These are phyloP conservation scores for Erythrolamprus reginae DNA, from an alignment of 2,113 vertebrate species.

Conservation along the genomic window DNA sequence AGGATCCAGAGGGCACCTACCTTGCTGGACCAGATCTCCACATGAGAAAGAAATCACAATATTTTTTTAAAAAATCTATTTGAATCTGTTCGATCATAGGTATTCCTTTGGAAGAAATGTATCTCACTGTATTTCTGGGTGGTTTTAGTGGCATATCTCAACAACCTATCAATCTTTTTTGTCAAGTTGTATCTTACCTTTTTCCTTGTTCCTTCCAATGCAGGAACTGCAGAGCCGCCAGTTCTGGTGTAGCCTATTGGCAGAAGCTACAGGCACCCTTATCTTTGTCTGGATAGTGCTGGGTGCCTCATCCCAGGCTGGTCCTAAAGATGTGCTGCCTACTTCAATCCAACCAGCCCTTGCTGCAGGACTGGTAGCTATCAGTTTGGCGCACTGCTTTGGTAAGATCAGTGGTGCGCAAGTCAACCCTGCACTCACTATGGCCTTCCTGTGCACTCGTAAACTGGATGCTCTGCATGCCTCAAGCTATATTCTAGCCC, in stretches of 20 bases:
- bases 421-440: conserved; percentile 78
- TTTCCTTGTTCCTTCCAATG: background rate
- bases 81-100: background rate
- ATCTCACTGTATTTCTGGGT: background rate
- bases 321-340: conserved; percentile 35
- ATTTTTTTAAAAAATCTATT: background rate
- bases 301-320: conserved; percentile 64
- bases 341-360: conserved; percentile 68
- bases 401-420: conserved; percentile 76
- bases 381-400: conserved; percentile 69
- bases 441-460: conserved; percentile 74
- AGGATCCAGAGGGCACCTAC: background rate
- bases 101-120: background rate
- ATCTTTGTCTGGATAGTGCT: conserved; percentile 74
- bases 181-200: background rate
- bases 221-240: conserved; percentile 68
- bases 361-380: conserved; percentile 68
- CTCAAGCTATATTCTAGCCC: conserved; percentile 63
- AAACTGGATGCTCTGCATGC: conserved; percentile 67
- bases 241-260: conserved; percentile 74
- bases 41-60: background rate
- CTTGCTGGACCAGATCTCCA: background rate
- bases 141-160: background rate
- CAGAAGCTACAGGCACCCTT: conserved; percentile 71
- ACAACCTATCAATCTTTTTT: background rate